A percentile compares a stretch with the other conserved stretches of the same genome.
Conservation (phyloP, 1,140 invertebrate species). For the Drosophila nebulosa region DNA sequence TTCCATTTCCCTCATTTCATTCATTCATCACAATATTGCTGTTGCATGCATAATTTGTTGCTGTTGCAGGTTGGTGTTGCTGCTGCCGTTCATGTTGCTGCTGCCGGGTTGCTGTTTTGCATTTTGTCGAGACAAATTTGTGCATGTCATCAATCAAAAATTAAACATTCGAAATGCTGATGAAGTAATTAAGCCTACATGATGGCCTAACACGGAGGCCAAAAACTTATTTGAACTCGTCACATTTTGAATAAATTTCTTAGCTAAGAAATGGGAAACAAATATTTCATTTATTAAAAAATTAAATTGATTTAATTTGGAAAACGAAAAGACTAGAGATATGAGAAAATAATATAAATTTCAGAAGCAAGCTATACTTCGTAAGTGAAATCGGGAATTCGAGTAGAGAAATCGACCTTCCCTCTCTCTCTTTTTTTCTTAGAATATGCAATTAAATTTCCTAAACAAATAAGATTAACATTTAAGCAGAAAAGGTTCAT, state of each 20-base stretch:
- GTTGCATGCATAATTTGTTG: slow-evolving; percentile 24
- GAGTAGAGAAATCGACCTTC: too few relatives aligned
- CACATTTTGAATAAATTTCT: not conserved
- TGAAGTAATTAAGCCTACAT: slow-evolving; percentile 61
- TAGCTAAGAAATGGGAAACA: not conserved
- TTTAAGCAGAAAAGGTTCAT: too few relatives aligned
- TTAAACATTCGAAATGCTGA: slow-evolving; percentile 50
- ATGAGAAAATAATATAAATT: too few relatives aligned
- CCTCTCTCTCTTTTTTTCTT: too few relatives aligned
- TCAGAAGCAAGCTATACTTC: too few relatives aligned
- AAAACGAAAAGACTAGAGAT: not conserved
- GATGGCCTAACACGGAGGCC: slow-evolving; percentile 32
- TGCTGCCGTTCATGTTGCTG: not conserved
- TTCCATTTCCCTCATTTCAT: slow-evolving; percentile 23
- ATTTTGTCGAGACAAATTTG: slow-evolving; percentile 67
- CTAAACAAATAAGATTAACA: too few relatives aligned
- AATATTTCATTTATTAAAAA: not conserved
- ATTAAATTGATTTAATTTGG: not conserved
- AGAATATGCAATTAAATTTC: too few relatives aligned
- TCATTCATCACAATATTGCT: slow-evolving; percentile 46
- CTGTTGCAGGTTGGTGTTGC: not conserved
- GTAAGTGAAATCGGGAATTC: too few relatives aligned
- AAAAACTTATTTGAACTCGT: slow-evolving; percentile 17
- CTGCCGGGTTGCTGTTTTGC: slow-evolving; percentile 45
- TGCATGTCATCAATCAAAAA: slow-evolving; percentile 70